A percentile compares a stretch with the other conserved stretches of the same genome.
These are phyloP conservation scores for Bradypodion ventrale DNA, from an alignment of 2,797 vertebrate genomes.

Conservation along the genomic window DNA sequence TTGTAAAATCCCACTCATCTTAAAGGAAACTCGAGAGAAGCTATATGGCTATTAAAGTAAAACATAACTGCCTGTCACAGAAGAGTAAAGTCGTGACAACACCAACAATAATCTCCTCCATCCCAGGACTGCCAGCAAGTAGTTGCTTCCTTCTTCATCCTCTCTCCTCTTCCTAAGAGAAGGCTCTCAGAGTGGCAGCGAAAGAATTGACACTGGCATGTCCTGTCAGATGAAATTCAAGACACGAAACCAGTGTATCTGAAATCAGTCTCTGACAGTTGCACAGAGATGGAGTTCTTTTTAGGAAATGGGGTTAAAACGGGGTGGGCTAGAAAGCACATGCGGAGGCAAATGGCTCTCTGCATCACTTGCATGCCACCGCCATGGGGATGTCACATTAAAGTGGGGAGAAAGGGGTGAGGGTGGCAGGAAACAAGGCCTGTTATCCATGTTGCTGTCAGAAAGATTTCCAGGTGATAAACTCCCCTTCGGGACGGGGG, in stretches of 20 bases:
- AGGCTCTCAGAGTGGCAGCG: constrained; percentile 60
- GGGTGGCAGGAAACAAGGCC: constrained; percentile 48
- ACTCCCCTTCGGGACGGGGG: constrained; percentile 79
- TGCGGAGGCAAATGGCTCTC: constrained; percentile 29
- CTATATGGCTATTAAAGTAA: constrained; percentile 70
- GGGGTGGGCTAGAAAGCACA: background rate
- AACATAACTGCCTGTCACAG: constrained; percentile 73
- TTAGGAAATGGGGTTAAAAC: background rate
- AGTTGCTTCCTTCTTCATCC: background rate
- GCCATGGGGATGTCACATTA: constrained; percentile 10
- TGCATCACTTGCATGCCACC: background rate
- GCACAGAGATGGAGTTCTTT: constrained; percentile 54
- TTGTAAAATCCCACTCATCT: constrained; percentile 45
- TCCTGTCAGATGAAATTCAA: constrained; percentile 69
- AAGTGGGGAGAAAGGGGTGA: background rate
- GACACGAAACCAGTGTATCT: constrained; percentile 56
- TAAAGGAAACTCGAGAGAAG: constrained; percentile 52
- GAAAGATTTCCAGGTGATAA: constrained; percentile 84
- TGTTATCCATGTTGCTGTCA: constrained; percentile 77
- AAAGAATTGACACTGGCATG: constrained; percentile 65
- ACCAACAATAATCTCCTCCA: constrained; percentile 44
- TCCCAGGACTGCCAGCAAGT: constrained; percentile 68
- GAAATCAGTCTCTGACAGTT: constrained; percentile 66
- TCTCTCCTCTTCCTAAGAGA: constrained; percentile 57
- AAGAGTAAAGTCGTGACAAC: constrained; percentile 58